Evolutionary conservation across 2,888 invertebrate species (phyloP).

Genomic region (Pheosia gnoma): DNA sequence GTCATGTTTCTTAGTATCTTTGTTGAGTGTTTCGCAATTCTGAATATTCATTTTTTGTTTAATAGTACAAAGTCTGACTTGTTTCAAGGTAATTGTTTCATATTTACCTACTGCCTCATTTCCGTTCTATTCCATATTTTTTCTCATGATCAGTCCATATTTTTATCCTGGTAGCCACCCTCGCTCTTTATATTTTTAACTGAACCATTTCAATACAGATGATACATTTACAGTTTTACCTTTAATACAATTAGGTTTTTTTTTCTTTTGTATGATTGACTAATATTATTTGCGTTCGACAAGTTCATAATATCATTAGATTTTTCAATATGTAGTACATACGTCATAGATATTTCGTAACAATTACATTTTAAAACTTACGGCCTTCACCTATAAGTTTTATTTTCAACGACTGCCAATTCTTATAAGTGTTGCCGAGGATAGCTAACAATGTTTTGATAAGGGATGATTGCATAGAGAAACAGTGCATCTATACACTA

Average conservation of each 20-base stretch:
- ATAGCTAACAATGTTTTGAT: background rate
- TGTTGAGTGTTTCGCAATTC: slow-evolving; percentile 9
- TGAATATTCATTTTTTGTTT: slow-evolving; percentile 18
- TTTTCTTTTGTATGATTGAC: background rate
- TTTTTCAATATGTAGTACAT: background rate
- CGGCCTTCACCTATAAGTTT: background rate
- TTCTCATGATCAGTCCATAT: background rate
- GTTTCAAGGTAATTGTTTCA: slow-evolving; percentile 33
- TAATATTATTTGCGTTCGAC: slow-evolving; percentile 6
- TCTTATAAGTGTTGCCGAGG: too few relatives aligned
- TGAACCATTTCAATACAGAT: background rate
- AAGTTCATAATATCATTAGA: slow-evolving; percentile 9
- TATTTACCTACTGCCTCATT: slow-evolving; percentile 4
- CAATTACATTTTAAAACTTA: background rate
- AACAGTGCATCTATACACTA: background rate
- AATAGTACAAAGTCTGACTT: slow-evolving; percentile 28
- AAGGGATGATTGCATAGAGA: background rate
- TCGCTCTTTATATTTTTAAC: background rate
- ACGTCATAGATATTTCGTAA: background rate
- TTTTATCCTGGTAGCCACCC: background rate
- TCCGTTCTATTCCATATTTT: slow-evolving; percentile 17
- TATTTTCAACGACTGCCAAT: background rate
- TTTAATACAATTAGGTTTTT: background rate
- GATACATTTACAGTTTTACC: background rate
- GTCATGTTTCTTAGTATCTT: slow-evolving; percentile 18